phyloP scores from a whole-genome alignment of 2,888 invertebrate species.

The Spisula solida region DNA sequence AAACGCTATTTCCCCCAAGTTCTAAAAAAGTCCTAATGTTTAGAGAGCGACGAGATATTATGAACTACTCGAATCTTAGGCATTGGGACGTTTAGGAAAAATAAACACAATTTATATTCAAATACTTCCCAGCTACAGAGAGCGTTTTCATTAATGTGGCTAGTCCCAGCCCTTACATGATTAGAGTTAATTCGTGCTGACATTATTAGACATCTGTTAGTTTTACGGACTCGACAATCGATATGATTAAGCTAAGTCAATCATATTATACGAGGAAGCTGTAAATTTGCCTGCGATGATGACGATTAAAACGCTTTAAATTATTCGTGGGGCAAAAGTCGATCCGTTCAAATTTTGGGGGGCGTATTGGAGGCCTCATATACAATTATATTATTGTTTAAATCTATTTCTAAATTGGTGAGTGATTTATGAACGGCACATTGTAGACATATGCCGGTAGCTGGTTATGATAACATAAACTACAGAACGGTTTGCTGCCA shows the following conservation, averaged over 20 bases:
- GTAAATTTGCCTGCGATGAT: conserved; percentile 75
- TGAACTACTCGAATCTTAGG: background rate
- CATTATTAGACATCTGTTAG: conserved; percentile 77
- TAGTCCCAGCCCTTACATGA: conserved; percentile 73
- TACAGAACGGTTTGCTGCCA: background rate
- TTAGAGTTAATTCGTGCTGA: conserved; percentile 74
- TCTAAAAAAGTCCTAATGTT: background rate
- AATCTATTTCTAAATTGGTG: background rate
- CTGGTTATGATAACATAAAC: background rate
- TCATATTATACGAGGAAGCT: conserved; percentile 74
- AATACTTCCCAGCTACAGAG: conserved; percentile 52
- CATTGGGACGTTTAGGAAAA: conserved; percentile 62
- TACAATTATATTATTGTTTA: conserved; percentile 22
- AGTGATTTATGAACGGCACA: background rate
- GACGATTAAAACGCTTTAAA: conserved; percentile 80
- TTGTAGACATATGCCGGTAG: background rate
- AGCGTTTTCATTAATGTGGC: conserved; percentile 65
- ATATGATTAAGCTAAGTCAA: conserved; percentile 77
- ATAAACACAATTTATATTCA: conserved; percentile 71
- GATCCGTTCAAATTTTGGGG: conserved; percentile 13
- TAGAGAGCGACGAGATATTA: background rate
- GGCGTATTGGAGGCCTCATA: conserved; percentile 29
- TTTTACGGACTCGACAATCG: conserved; percentile 74
- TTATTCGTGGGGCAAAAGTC: conserved; percentile 72
- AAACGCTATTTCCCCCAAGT: conserved; percentile 1